These are phyloP conservation scores for Nannobrachium achirus DNA, from an alignment of 2,113 vertebrate species.

Conservation along the genomic window DNA sequence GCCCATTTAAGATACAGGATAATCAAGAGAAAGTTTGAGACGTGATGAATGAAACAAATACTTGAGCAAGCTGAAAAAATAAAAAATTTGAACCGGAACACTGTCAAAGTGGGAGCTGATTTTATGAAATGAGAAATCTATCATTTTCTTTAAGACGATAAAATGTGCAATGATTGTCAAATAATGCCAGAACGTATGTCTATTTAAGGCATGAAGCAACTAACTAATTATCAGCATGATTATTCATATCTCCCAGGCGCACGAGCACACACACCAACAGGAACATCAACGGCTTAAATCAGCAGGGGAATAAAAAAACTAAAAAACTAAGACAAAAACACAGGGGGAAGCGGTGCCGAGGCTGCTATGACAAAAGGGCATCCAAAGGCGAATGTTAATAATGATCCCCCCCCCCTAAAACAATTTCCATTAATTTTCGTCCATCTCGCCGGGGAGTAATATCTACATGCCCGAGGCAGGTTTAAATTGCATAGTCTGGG, in stretches of 20 bases:
- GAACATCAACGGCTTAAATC: conserved; percentile 73
- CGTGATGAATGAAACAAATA: too few species aligned
- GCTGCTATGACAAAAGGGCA: conserved; percentile 81
- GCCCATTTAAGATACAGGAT: too few species aligned
- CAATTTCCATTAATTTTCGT: conserved; percentile 86
- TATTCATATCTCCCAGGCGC: conserved; percentile 62
- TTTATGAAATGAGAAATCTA: too few species aligned
- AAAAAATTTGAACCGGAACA: too few species aligned
- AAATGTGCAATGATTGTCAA: conserved; percentile 34
- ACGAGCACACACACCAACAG: conserved; percentile 55
- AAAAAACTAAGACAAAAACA: too few species aligned
- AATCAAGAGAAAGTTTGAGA: too few species aligned
- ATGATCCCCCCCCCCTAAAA: conserved; percentile 83
- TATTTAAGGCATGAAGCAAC: conserved; percentile 49
- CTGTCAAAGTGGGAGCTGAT: too few species aligned
- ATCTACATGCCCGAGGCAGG: conserved; percentile 83
- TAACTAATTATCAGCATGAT: conserved; percentile 68
- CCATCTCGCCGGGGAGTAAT: conserved; percentile 79
- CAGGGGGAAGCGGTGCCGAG: conserved; percentile 45
- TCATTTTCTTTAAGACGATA: conserved; percentile 40
- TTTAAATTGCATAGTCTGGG: conserved; percentile 84
- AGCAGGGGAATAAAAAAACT: conserved; percentile 51
- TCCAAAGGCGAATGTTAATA: conserved; percentile 85
- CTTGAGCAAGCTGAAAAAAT: too few species aligned
- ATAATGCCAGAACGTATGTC: conserved; percentile 53